Conservation (phyloP, 1,140 invertebrate genomes). For the Nebria ingens region DNA sequence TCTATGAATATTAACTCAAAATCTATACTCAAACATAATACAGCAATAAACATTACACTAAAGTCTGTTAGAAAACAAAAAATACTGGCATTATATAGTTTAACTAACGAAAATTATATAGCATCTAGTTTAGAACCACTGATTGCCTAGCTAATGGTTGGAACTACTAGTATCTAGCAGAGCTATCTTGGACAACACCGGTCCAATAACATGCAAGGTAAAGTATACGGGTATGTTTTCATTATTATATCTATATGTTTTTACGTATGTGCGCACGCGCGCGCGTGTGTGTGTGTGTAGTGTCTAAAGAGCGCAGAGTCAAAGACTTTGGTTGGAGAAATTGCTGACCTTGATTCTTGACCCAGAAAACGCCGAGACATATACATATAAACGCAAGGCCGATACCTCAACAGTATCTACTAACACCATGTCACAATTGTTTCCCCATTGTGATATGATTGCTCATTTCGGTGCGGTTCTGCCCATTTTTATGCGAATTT, state of each 20-base stretch:
- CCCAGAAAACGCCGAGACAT: slow-evolving; percentile 31
- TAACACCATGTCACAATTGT: not conserved
- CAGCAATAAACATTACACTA: too few relatives aligned
- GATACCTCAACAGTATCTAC: not conserved
- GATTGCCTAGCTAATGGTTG: not conserved
- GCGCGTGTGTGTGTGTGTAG: slow-evolving; percentile 15
- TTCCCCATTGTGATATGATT: not conserved
- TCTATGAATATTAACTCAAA: too few relatives aligned
- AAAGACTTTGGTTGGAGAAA: slow-evolving; percentile 24
- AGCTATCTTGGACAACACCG: not conserved
- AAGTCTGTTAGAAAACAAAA: too few relatives aligned
- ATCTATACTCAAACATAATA: too few relatives aligned
- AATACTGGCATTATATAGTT: too few relatives aligned
- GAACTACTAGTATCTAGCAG: not conserved
- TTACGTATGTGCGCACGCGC: slow-evolving; percentile 10
- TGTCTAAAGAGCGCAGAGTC: slow-evolving; percentile 12
- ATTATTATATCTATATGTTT: not conserved
- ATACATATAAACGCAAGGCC: slow-evolving; percentile 24
- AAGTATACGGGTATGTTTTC: not conserved
- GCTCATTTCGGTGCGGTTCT: too few relatives aligned
- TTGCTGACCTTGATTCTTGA: slow-evolving; percentile 34
- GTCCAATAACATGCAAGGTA: too few relatives aligned
- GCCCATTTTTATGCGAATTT: too few relatives aligned
- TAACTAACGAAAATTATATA: not conserved
- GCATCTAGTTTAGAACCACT: not conserved